These are phyloP conservation scores for Pammene fasciana DNA, from an alignment of 2,888 invertebrate species.

Conservation along the genomic window DNA sequence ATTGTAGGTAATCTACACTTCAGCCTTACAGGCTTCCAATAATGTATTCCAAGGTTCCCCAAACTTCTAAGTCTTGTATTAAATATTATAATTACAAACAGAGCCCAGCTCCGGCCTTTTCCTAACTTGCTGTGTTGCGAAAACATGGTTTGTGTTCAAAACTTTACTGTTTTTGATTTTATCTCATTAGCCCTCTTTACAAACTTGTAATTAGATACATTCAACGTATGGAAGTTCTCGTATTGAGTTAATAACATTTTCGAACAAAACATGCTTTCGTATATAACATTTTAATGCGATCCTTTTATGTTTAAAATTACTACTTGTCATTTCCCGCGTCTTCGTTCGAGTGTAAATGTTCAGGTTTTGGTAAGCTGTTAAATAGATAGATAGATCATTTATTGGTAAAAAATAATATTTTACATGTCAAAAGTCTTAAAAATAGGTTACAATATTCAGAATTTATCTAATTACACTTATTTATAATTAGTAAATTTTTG, in stretches of 20 bases:
- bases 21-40: constrained; percentile 8
- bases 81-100: constrained; percentile 39
- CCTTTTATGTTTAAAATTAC: neutral
- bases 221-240: constrained; percentile 20
- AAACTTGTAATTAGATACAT: constrained; percentile 34
- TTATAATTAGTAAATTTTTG: no score
- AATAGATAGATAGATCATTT: no score
- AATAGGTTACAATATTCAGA: no score
- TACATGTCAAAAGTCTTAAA: no score
- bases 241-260: constrained; percentile 7
- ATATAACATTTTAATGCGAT: neutral
- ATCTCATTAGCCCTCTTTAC: constrained; percentile 30
- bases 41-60: constrained; percentile 35
- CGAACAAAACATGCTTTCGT: neutral
- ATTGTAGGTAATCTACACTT: neutral
- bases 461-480: no score
- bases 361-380: no score
- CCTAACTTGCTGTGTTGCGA: constrained; percentile 18
- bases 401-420: no score
- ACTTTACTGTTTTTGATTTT: constrained; percentile 38
- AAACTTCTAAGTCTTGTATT: constrained; percentile 38
- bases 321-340: no score
- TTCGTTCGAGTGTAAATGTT: no score
- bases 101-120: constrained; percentile 2
- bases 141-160: constrained; percentile 29